These are phyloP conservation scores for Nyctibius grandis DNA, from an alignment of 2,797 vertebrate genomes.

Conservation along the genomic window DNA sequence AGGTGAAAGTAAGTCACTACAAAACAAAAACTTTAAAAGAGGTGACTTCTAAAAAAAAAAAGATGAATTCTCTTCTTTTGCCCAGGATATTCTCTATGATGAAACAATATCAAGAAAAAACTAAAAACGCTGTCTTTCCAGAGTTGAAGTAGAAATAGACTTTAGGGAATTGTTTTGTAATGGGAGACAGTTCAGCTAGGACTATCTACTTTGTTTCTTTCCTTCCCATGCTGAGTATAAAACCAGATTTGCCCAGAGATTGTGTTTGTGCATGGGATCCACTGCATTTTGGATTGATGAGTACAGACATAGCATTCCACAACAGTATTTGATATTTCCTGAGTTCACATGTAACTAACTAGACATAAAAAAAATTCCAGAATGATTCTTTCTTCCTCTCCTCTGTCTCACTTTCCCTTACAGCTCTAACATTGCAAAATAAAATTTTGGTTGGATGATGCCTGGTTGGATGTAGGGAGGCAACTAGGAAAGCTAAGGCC, in stretches of 20 bases:
- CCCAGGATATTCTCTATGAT: background rate
- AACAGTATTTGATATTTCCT: background rate
- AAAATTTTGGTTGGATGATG: background rate
- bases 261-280: background rate
- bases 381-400: background rate
- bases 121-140: background rate
- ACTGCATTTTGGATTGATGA: background rate
- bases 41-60: background rate
- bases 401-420: background rate
- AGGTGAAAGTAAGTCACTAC: background rate
- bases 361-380: background rate
- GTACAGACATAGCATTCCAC: background rate
- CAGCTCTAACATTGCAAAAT: background rate
- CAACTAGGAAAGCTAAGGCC: too few relatives aligned
- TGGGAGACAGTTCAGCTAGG: background rate
- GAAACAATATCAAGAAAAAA: background rate
- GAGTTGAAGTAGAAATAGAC: background rate
- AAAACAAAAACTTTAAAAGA: background rate
- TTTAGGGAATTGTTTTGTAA: background rate
- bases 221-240: background rate
- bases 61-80: background rate
- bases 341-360: background rate
- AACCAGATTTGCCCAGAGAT: background rate
- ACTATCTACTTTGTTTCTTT: background rate
- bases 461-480: too few relatives aligned